These are phyloP conservation scores for Drosophila phalerata DNA, from an alignment of 2,888 invertebrate genomes.

Conservation along the genomic window DNA sequence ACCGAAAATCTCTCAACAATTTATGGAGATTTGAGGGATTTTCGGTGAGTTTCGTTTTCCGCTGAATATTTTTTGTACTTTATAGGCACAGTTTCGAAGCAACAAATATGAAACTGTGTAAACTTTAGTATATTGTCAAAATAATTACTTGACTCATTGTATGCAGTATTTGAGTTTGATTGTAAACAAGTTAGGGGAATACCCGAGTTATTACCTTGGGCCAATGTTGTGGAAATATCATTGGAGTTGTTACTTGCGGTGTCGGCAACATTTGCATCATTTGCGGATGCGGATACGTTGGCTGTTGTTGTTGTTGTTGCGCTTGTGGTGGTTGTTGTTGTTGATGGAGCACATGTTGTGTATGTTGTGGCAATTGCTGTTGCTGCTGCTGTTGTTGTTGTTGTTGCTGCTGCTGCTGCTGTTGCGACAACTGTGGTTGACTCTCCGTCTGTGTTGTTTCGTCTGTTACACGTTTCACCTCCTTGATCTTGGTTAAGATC, in stretches of 20 bases:
- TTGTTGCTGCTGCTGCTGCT: constrained; percentile 46
- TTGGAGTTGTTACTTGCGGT: constrained; percentile 79
- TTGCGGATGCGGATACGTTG: constrained; percentile 60
- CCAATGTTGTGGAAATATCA: constrained; percentile 83
- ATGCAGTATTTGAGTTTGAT: not conserved
- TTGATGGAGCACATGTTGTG: constrained; percentile 64
- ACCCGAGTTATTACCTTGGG: constrained; percentile 74
- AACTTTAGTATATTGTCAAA: not conserved
- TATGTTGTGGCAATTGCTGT: constrained; percentile 43
- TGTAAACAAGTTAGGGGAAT: not conserved
- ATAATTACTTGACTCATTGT: not conserved
- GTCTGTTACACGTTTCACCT: constrained; percentile 84
- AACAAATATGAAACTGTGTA: no score
- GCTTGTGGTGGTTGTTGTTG: constrained; percentile 51
- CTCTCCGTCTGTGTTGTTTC: constrained; percentile 52
- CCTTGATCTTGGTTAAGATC: constrained; percentile 91
- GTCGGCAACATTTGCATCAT: constrained; percentile 79
- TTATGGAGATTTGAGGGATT: no score
- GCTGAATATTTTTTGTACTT: no score
- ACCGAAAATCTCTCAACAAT: no score
- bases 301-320: no score
- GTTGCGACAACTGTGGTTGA: constrained; percentile 41
- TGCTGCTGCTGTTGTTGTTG: constrained; percentile 47
- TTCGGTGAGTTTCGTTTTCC: no score
- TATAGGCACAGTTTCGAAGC: no score